Conservation (phyloP, 2,797 vertebrate genomes). For the Glossophaga mutica region DNA sequence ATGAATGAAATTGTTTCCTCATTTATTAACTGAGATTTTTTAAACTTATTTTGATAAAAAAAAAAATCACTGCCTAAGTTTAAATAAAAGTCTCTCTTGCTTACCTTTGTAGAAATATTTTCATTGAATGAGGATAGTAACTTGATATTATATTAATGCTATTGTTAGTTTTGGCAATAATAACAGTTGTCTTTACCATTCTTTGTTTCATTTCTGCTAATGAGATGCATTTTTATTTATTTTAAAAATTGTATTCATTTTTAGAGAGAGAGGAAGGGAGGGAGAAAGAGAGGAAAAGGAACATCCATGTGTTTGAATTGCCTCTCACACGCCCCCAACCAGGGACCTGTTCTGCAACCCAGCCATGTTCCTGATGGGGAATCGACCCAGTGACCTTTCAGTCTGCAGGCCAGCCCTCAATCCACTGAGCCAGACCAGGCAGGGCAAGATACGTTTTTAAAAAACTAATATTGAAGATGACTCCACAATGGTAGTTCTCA, state of each 20-base stretch:
- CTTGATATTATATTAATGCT: not conserved
- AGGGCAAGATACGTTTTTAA: too few relatives aligned
- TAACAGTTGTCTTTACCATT: not conserved
- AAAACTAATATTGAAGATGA: not conserved
- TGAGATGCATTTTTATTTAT: not conserved
- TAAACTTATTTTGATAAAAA: not conserved
- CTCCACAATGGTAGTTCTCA: not conserved
- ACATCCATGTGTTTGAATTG: too few relatives aligned
- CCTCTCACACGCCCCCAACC: too few relatives aligned
- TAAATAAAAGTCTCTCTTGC: not conserved
- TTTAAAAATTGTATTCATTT: too few relatives aligned
- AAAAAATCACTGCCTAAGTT: not conserved
- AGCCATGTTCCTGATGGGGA: too few relatives aligned
- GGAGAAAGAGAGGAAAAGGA: too few relatives aligned
- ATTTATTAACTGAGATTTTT: not conserved
- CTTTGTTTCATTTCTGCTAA: conserved; percentile 41
- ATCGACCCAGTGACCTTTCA: too few relatives aligned
- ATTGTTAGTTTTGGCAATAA: not conserved
- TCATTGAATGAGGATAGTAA: not conserved
- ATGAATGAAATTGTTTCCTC: not conserved
- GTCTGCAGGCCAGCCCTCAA: too few relatives aligned
- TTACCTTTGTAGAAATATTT: not conserved
- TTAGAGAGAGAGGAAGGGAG: too few relatives aligned
- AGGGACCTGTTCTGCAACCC: too few relatives aligned
- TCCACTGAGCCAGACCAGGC: too few relatives aligned